Percentiles rank a stretch among this genome's conserved stretches.
These are phyloP conservation scores for Lasius platythorax DNA, from an alignment of 2,888 invertebrate species.

Conservation along the genomic window DNA sequence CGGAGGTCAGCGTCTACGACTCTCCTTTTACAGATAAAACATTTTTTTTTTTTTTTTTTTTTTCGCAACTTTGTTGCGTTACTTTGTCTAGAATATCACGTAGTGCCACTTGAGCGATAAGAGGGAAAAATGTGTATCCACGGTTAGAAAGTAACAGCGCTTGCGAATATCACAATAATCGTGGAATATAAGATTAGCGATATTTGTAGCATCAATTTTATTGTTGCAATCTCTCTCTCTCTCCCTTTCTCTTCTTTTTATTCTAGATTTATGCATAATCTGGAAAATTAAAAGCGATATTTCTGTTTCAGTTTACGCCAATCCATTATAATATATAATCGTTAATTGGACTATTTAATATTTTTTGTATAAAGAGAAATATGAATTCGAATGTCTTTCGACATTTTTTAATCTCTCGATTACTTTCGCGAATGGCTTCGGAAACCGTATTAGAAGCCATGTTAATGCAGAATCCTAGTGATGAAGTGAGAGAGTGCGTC, in stretches of 20 bases:
- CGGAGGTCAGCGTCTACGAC: constrained; percentile 14
- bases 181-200: background rate
- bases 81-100: constrained; percentile 41
- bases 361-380: background rate
- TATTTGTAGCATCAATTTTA: background rate
- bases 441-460: constrained; percentile 34
- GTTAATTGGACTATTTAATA: background rate
- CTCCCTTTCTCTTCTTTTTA: background rate
- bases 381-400: background rate
- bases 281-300: background rate
- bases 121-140: constrained; percentile 36
- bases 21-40: constrained; percentile 34
- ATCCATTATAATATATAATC: background rate
- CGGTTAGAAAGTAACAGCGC: constrained; percentile 22
- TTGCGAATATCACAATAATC: constrained; percentile 1
- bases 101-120: constrained; percentile 50
- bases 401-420: constrained; percentile 21
- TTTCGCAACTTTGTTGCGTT: constrained; percentile 2
- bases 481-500: background rate
- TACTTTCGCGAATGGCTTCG: constrained; percentile 34
- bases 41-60: constrained; percentile 9
- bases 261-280: background rate
- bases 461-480: constrained; percentile 41
- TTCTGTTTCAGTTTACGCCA: background rate
- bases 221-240: constrained; percentile 11